phyloP scores from a whole-genome alignment of 2,888 invertebrate genomes.

The Melanargia galathea region DNA sequence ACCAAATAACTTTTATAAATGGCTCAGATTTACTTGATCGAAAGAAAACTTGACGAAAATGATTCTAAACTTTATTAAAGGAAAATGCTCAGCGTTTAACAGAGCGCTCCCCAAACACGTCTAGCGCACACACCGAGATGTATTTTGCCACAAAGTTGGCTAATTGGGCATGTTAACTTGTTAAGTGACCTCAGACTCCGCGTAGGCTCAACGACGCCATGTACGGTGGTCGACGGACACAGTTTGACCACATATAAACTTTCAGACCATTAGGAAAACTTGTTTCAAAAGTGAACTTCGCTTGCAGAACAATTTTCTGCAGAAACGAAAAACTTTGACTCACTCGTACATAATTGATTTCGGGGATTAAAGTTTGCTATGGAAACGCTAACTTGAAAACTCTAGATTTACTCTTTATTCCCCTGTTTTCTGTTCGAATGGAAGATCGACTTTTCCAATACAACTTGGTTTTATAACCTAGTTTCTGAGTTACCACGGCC shows the following conservation, averaged over 20 bases:
- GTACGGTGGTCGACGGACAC: slow-evolving; percentile 62
- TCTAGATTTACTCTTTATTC: background rate
- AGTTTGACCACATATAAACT: slow-evolving; percentile 59
- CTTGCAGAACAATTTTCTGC: background rate
- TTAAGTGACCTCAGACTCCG: slow-evolving; percentile 49
- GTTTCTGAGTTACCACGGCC: background rate
- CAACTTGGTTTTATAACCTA: background rate
- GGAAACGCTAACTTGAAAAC: background rate
- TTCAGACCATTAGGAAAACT: slow-evolving; percentile 29
- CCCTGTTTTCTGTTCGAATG: background rate
- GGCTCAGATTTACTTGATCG: background rate
- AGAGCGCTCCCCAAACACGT: slow-evolving; percentile 26
- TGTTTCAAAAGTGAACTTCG: slow-evolving; percentile 15
- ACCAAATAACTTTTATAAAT: background rate
- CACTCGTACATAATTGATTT: background rate
- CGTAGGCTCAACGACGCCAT: slow-evolving; percentile 72
- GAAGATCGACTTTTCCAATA: background rate
- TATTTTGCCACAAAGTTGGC: slow-evolving; percentile 33
- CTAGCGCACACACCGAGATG: slow-evolving; percentile 22
- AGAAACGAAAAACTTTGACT: background rate
- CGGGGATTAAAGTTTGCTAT: background rate
- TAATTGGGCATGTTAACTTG: slow-evolving; percentile 38
- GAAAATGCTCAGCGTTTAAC: slow-evolving; percentile 20
- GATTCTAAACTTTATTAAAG: background rate
- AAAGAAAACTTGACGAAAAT: background rate